Percentiles rank a stretch among this genome's conserved stretches.
Evolutionary conservation across 2,888 invertebrate genomes (phyloP).

Genomic region (Embidobia sp.): DNA sequence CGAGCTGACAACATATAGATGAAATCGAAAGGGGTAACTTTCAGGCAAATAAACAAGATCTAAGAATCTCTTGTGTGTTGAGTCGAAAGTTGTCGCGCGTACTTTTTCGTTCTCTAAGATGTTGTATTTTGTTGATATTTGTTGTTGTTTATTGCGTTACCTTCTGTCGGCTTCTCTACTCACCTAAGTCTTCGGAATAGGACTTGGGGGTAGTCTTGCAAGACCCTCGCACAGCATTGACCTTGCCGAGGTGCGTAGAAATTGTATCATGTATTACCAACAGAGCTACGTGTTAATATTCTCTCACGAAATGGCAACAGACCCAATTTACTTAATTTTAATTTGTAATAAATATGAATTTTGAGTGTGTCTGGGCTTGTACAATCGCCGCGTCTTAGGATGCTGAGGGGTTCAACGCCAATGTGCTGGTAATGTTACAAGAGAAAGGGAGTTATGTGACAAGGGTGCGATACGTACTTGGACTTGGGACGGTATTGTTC

Average conservation of each 20-base stretch:
- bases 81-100: constrained; percentile 22
- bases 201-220: constrained; percentile 81
- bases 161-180: constrained; percentile 80
- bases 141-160: constrained; percentile 78
- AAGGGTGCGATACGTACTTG: too few relatives aligned
- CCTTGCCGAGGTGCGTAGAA: constrained; percentile 82
- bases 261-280: constrained; percentile 82
- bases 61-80: too few relatives aligned
- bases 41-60: constrained; percentile 38
- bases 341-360: constrained; percentile 65
- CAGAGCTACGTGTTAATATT: constrained; percentile 82
- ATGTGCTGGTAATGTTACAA: too few relatives aligned
- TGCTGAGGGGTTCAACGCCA: constrained; percentile 4
- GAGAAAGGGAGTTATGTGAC: too few relatives aligned
- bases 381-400: constrained; percentile 16
- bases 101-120: constrained; percentile 48
- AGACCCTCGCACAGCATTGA: constrained; percentile 82
- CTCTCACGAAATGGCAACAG: constrained; percentile 81
- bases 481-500: too few relatives aligned
- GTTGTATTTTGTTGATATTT: constrained; percentile 66
- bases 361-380: constrained; percentile 47
- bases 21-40: constrained; percentile 26
- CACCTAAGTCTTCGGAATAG: constrained; percentile 80
- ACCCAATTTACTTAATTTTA: constrained; percentile 77
- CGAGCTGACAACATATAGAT: constrained; percentile 1